A percentile compares a stretch with the other conserved stretches of the same genome.
Evolutionary conservation across 2,113 vertebrate species (phyloP).

Genomic region (Pao palembangensis): DNA sequence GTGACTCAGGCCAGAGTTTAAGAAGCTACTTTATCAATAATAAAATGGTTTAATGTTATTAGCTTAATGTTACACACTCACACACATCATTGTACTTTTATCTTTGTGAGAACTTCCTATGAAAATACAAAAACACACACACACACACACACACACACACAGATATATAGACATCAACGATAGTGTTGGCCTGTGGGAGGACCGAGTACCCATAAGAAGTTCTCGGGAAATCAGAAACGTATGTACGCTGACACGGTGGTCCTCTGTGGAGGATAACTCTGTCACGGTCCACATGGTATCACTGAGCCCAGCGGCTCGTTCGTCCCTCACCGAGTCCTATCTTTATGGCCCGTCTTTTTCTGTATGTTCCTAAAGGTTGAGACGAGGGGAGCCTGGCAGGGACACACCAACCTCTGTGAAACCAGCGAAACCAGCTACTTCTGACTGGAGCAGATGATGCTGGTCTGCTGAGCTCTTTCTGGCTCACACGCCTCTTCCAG

Average conservation of each 20-base stretch:
- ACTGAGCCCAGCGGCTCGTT: constrained; percentile 62
- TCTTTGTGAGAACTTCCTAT: background rate
- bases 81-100: too few species aligned
- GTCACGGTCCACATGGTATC: constrained; percentile 69
- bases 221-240: constrained; percentile 85
- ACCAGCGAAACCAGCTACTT: too few species aligned
- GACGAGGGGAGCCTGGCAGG: too few species aligned
- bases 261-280: constrained; percentile 77
- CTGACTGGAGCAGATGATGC: too few species aligned
- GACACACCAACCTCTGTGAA: too few species aligned
- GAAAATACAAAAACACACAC: constrained; percentile 11
- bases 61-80: constrained; percentile 1
- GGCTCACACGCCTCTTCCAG: too few species aligned
- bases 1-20: constrained; percentile 47
- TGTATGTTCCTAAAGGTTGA: background rate
- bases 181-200: constrained; percentile 80
- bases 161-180: constrained; percentile 77
- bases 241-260: constrained; percentile 86
- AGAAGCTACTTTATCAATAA: constrained; percentile 62
- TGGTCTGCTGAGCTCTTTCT: too few species aligned
- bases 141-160: constrained; percentile 34
- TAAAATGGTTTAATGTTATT: constrained; percentile 60
- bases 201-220: constrained; percentile 82
- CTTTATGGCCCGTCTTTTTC: constrained; percentile 11
- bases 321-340: constrained; percentile 60